phyloP scores from a whole-genome alignment of 1,140 invertebrate genomes.

The Euschistus heros region DNA sequence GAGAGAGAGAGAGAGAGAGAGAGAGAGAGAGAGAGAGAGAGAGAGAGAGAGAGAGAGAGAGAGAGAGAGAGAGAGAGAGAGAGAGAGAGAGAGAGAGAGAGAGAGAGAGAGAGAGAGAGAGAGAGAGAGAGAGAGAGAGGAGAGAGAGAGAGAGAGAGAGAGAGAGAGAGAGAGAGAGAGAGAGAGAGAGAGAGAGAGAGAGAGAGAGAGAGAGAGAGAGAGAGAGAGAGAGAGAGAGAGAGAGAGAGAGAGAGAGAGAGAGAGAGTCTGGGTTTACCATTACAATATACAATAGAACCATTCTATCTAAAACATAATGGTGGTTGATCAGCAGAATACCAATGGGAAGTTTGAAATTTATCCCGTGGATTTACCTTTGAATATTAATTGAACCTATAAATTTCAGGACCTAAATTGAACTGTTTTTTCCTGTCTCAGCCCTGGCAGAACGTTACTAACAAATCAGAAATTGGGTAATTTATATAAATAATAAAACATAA shows the following conservation, averaged over 20 bases:
- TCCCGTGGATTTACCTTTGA: no score
- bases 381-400: no score
- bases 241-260: background rate
- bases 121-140: background rate
- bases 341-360: no score
- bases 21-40: conserved; percentile 21
- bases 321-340: no score
- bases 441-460: no score
- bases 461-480: no score
- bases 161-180: background rate
- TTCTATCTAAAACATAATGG: no score
- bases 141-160: background rate
- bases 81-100: conserved; percentile 11
- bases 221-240: background rate
- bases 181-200: background rate
- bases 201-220: background rate
- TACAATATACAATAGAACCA: no score
- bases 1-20: conserved; percentile 23
- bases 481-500: no score
- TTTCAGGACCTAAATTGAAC: no score
- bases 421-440: no score
- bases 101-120: background rate
- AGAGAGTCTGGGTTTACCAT: background rate
- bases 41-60: conserved; percentile 2
- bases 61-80: conserved; percentile 16